These are phyloP conservation scores for Dynastes tityus DNA, from an alignment of 2,888 invertebrate species.

Conservation along the genomic window DNA sequence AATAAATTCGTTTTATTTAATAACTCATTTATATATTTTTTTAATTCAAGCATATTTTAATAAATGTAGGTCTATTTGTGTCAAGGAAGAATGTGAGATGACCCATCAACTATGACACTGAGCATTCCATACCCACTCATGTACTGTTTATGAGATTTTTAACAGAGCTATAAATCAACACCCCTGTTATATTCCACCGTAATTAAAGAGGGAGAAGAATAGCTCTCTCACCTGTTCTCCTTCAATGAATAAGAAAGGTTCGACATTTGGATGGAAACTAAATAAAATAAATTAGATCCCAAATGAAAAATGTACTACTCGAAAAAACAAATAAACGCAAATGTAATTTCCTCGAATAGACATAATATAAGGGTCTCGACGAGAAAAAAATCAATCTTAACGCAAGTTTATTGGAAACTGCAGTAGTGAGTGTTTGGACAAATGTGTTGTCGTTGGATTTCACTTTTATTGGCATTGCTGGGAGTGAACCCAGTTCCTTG, in stretches of 20 bases:
- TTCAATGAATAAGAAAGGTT: background rate
- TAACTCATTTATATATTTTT: background rate
- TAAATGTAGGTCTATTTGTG: conserved; percentile 64
- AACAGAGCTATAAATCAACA: conserved; percentile 74
- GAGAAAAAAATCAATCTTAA: conserved; percentile 58
- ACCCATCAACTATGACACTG: conserved; percentile 70
- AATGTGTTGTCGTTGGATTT: conserved; percentile 69
- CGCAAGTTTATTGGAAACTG: conserved; percentile 60
- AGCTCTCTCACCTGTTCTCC: conserved; percentile 50
- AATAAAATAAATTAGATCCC: background rate
- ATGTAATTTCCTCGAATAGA: conserved; percentile 21
- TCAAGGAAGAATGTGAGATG: conserved; percentile 65
- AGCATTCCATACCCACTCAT: conserved; percentile 69
- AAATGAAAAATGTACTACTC: conserved; percentile 12
- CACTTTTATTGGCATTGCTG: conserved; percentile 64
- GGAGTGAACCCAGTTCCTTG: background rate
- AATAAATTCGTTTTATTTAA: background rate
- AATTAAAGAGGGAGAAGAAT: conserved; percentile 69
- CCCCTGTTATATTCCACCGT: conserved; percentile 69
- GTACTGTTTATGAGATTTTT: conserved; percentile 74
- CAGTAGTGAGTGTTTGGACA: conserved; percentile 62
- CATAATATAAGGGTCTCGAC: conserved; percentile 38
- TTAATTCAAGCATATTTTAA: conserved; percentile 54
- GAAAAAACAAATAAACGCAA: conserved; percentile 1
- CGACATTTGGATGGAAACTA: background rate